phyloP scores from a whole-genome alignment of 1,140 invertebrate genomes.

The Heliconius melpomene region DNA sequence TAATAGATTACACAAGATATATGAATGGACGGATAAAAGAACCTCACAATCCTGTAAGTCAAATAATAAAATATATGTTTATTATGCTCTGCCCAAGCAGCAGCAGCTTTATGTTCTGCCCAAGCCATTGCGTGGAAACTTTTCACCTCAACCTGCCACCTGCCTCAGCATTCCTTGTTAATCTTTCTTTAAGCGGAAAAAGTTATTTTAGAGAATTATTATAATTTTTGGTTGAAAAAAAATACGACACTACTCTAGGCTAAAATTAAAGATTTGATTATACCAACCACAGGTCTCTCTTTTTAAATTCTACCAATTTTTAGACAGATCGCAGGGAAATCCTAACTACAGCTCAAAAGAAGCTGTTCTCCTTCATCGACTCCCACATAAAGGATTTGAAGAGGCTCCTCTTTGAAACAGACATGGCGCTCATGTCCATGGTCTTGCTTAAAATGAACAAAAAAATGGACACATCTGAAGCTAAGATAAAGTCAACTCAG shows the following conservation, averaged over 20 bases:
- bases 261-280: too few species aligned
- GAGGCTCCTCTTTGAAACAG: conserved; percentile 63
- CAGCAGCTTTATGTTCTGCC: too few species aligned
- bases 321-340: conserved; percentile 66
- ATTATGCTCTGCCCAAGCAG: too few species aligned
- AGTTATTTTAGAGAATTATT: too few species aligned
- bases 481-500: conserved; percentile 69
- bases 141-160: too few species aligned
- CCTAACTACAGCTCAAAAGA: conserved; percentile 53
- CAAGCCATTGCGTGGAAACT: too few species aligned
- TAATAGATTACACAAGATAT: conserved; percentile 66
- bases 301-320: too few species aligned
- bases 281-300: too few species aligned
- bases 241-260: too few species aligned
- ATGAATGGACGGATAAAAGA: conserved; percentile 69
- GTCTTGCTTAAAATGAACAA: conserved; percentile 70
- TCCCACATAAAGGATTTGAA: conserved; percentile 73
- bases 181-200: too few species aligned
- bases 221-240: too few species aligned
- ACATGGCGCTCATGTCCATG: conserved; percentile 75
- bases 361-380: conserved; percentile 63
- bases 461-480: conserved; percentile 73
- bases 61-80: neutral
- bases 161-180: too few species aligned
- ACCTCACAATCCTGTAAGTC: conserved; percentile 67